Evolutionary conservation across 2,888 invertebrate species (phyloP).

Genomic region (Idaea aversata): DNA sequence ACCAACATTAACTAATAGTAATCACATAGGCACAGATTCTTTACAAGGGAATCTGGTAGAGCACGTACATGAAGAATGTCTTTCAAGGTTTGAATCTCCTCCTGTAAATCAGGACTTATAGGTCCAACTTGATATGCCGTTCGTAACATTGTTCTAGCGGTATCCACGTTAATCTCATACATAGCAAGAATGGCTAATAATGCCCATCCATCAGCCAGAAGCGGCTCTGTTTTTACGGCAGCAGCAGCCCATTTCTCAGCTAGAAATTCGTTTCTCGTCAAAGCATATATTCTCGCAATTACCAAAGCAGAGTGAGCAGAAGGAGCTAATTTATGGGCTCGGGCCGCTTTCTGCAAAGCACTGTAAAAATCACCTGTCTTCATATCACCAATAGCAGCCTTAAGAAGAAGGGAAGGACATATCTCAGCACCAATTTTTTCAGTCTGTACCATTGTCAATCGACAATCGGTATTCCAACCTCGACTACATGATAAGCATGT

Average conservation of each 20-base stretch:
- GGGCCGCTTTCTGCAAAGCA: constrained; percentile 65
- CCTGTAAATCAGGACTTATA: constrained; percentile 52
- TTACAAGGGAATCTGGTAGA: constrained; percentile 54
- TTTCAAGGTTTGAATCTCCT: constrained; percentile 49
- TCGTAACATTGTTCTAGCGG: constrained; percentile 58
- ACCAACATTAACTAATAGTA: constrained; percentile 35
- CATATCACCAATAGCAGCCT: constrained; percentile 52
- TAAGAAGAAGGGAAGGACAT: constrained; percentile 51
- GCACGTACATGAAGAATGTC: constrained; percentile 45
- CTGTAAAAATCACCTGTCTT: constrained; percentile 37
- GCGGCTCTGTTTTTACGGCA: constrained; percentile 63
- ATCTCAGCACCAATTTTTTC: constrained; percentile 54
- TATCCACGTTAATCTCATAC: constrained; percentile 49
- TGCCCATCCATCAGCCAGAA: constrained; percentile 69
- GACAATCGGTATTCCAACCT: constrained; percentile 61
- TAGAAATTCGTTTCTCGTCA: constrained; percentile 45
- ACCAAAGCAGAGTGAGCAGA: constrained; percentile 58
- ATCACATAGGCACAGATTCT: constrained; percentile 59
- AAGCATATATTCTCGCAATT: constrained; percentile 56
- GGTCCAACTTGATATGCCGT: constrained; percentile 64
- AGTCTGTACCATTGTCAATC: constrained; percentile 47
- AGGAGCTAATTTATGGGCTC: constrained; percentile 60
- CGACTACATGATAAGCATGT: constrained; percentile 47
- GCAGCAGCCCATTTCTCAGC: constrained; percentile 66
- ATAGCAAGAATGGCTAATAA: constrained; percentile 60